Conservation (phyloP, 2,113 vertebrate genomes). For the Apistogramma diplotaenia region DNA sequence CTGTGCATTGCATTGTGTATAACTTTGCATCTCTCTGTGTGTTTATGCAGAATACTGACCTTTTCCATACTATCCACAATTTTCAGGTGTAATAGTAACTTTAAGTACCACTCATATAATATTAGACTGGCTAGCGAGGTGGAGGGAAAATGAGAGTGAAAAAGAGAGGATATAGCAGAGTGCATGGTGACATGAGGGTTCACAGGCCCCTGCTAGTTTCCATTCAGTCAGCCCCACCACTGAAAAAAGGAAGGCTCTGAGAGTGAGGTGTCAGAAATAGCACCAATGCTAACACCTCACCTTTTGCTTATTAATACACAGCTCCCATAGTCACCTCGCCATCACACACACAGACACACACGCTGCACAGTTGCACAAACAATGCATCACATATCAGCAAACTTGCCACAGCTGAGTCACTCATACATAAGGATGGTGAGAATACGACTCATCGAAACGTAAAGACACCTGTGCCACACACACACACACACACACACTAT, state of each 20-base stretch:
- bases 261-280: slow-evolving; percentile 69
- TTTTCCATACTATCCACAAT: background rate
- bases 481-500: slow-evolving; percentile 24
- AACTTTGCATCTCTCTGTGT: background rate
- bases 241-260: slow-evolving; percentile 52
- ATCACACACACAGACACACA: slow-evolving; percentile 17
- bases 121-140: background rate
- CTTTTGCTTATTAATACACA: slow-evolving; percentile 66
- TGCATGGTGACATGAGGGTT: slow-evolving; percentile 43
- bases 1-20: no score
- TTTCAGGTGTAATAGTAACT: background rate
- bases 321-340: slow-evolving; percentile 46
- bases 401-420: slow-evolving; percentile 15
- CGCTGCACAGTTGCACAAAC: slow-evolving; percentile 27
- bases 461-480: slow-evolving; percentile 18
- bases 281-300: slow-evolving; percentile 67
- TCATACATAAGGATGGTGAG: slow-evolving; percentile 23
- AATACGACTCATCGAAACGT: slow-evolving; percentile 21
- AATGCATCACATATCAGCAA: slow-evolving; percentile 24
- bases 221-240: slow-evolving; percentile 35
- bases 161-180: slow-evolving; percentile 9
- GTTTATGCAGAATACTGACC: background rate
- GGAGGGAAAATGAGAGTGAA: slow-evolving; percentile 16
- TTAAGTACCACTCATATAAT: background rate
- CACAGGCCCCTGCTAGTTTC: slow-evolving; percentile 30